Base-by-base conservation (phyloP, 1,140 invertebrate genomes). In the Copidosoma floridanum region DNA sequence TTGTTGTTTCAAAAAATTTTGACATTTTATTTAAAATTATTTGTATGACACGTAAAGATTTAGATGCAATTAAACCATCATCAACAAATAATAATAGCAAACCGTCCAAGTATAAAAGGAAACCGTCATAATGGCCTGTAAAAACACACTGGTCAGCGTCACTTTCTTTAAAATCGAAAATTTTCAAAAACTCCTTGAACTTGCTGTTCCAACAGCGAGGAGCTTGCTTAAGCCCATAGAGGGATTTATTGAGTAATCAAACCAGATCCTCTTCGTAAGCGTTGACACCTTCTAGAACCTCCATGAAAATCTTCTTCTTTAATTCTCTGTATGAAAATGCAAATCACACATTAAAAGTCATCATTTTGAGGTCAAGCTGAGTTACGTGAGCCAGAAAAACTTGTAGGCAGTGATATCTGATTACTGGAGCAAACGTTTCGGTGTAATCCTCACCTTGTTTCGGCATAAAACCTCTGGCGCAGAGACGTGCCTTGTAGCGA, bases 201-300 rank as follows among this genome's bases (percentile, higher is more conserved):
- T 56, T 65, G 18, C 69, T 60, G 61, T 79, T 74, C 78, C 78
- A 82, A 6, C 62, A 65, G 32, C 70, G 55, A 18, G 76, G 71
- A 14, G 74, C 67, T 58, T 82, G 77, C 56, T 79, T 77, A 3
- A 82, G 57, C 3, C 73, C 77, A 65, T 81, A 81, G 5, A 82
- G 14, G n/a, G n/a, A n/a, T n/a, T 35, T 35, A 14, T 35, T 8
- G 14, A 6, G 6, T 35, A 14, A 35, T 8, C 6, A 35, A 6
- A 35, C n/a, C n/a, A n/a, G n/a, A n/a, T n/a, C n/a, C n/a, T n/a
- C n/a, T n/a, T n/a, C n/a, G 14, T 69, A 70, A 63, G 73, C 65
- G 12, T 58, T 71, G 40, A 69, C 66, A 61, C 50, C 59, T 37
- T 43, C 32, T 11, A 11, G 21, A 32, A 53, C 38, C 18, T 43